Conservation (phyloP, 2,888 invertebrate genomes). For the Ichneumon xanthorius region DNA sequence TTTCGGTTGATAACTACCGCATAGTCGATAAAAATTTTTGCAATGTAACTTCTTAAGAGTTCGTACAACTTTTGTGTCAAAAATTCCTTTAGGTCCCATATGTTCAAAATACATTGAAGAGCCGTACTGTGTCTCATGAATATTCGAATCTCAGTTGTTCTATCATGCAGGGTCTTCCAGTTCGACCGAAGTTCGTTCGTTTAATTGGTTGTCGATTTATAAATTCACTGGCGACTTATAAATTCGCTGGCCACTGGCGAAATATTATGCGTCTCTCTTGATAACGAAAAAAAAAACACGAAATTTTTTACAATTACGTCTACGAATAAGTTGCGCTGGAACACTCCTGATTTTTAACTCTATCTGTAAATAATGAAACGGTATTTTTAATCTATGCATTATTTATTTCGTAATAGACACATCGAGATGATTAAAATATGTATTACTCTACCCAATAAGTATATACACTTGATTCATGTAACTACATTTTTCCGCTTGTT, state of each 20-base stretch:
- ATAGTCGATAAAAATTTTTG: not conserved
- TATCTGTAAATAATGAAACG: conserved; percentile 67
- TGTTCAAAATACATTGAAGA: conserved; percentile 20
- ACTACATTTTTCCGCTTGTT: conserved; percentile 52
- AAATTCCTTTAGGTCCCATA: not conserved
- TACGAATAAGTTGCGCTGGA: conserved; percentile 36
- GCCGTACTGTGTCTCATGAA: not conserved
- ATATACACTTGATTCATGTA: conserved; percentile 62
- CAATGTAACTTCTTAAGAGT: conserved; percentile 12
- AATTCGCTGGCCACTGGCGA: not conserved
- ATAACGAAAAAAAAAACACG: conserved; percentile 12
- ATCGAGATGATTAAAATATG: conserved; percentile 66
- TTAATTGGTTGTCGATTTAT: conserved; percentile 20
- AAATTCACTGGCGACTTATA: conserved; percentile 13
- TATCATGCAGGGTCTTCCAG: conserved; percentile 49
- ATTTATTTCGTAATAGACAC: conserved; percentile 70
- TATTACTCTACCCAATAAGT: conserved; percentile 62
- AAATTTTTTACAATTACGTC: conserved; percentile 12
- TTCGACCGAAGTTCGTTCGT: conserved; percentile 29
- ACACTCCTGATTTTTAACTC: conserved; percentile 40
- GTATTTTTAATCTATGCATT: conserved; percentile 64
- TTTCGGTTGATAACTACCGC: conserved; percentile 3
- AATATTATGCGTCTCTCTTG: conserved; percentile 17
- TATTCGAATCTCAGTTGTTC: conserved; percentile 42
- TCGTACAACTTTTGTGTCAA: conserved; percentile 14